Evolutionary conservation across 1,140 invertebrate species (phyloP).

Genomic region (Triops longicaudatus): DNA sequence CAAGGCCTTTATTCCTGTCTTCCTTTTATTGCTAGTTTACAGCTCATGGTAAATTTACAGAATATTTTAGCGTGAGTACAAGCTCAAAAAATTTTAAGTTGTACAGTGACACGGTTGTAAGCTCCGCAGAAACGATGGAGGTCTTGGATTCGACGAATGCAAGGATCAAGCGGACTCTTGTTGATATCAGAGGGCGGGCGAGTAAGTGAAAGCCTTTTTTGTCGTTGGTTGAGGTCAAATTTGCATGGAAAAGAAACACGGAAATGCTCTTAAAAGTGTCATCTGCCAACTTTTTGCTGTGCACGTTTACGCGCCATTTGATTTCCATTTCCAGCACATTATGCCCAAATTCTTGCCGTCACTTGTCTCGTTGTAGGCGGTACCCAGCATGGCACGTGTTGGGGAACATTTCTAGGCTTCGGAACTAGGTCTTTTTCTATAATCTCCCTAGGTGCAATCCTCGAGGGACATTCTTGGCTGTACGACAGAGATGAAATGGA

Average conservation of each 20-base stretch:
- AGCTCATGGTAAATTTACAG: too few species aligned
- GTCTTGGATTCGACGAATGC: neutral
- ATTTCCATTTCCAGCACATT: too few species aligned
- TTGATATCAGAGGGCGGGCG: neutral
- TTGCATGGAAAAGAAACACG: neutral
- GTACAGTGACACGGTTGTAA: too few species aligned
- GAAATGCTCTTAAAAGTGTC: neutral
- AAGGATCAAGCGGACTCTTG: neutral
- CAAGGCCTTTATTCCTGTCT: neutral
- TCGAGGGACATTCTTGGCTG: too few species aligned
- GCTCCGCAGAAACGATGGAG: neutral
- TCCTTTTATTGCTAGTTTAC: too few species aligned
- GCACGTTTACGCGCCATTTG: too few species aligned
- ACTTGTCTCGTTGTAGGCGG: neutral
- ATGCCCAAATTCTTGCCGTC: too few species aligned
- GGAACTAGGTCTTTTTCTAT: neutral
- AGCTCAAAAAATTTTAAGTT: too few species aligned
- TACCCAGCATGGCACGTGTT: neutral
- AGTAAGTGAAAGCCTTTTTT: neutral
- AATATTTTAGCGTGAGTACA: too few species aligned
- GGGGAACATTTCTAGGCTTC: neutral
- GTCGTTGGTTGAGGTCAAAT: neutral
- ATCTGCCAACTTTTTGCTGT: too few species aligned
- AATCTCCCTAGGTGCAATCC: too few species aligned
- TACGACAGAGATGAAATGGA: too few species aligned